A percentile compares a stretch with the other conserved stretches of the same genome.
Evolutionary conservation across 2,888 invertebrate genomes (phyloP).

Genomic region (Caenorhabditis plicata): DNA sequence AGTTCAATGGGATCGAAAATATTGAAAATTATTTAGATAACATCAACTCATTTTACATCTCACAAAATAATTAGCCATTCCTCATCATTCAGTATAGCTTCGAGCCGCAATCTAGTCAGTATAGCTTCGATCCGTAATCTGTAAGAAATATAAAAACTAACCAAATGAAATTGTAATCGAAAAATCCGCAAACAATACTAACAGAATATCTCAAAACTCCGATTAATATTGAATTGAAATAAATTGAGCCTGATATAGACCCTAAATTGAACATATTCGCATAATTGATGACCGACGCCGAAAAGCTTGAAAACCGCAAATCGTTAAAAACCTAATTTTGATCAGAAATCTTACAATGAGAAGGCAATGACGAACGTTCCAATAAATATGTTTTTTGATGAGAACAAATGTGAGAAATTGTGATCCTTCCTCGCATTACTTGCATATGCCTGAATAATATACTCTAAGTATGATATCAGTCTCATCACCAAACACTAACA

Average conservation of each 20-base stretch:
- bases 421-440: slow-evolving; percentile 13
- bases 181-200: slow-evolving; percentile 19
- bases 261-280: slow-evolving; percentile 33
- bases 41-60: too few species aligned
- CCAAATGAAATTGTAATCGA: slow-evolving; percentile 25
- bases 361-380: slow-evolving; percentile 31
- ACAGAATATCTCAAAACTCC: slow-evolving; percentile 30
- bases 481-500: neutral
- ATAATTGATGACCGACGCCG: slow-evolving; percentile 27
- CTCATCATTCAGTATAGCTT: too few species aligned
- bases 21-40: too few species aligned
- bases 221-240: slow-evolving; percentile 31
- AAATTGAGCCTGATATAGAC: slow-evolving; percentile 31
- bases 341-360: slow-evolving; percentile 19
- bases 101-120: too few species aligned
- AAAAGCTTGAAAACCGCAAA: slow-evolving; percentile 9
- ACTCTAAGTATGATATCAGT: slow-evolving; percentile 1
- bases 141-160: too few species aligned
- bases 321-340: neutral
- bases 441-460: neutral
- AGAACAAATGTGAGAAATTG: slow-evolving; percentile 18
- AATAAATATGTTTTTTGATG: slow-evolving; percentile 15
- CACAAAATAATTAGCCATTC: too few species aligned
- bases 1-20: too few species aligned
- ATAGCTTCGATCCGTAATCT: too few species aligned